Evolutionary conservation across 2,113 vertebrate species (phyloP).

Genomic region (Paedocypris sp.): DNA sequence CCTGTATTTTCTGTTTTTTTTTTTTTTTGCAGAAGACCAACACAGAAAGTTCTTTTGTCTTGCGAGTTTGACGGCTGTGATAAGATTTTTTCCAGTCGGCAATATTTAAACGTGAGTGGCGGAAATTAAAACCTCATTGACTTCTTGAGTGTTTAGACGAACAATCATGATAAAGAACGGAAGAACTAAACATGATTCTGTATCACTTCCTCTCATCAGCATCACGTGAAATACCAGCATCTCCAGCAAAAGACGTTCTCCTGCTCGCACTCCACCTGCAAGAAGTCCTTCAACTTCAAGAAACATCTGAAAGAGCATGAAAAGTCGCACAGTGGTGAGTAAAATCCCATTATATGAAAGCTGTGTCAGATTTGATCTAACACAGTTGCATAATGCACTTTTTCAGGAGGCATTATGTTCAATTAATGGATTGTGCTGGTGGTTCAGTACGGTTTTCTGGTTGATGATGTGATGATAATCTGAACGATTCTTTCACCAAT

Average conservation of each 20-base stretch:
- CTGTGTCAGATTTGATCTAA: background rate
- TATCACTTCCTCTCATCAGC: background rate
- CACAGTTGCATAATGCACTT: background rate
- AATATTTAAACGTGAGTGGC: slow-evolving; percentile 68
- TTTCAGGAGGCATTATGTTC: no score
- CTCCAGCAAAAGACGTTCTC: slow-evolving; percentile 69
- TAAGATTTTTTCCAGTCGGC: slow-evolving; percentile 71
- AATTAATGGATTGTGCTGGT: no score
- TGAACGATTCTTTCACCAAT: slow-evolving; percentile 1
- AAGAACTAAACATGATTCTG: no score
- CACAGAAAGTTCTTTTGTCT: slow-evolving; percentile 62
- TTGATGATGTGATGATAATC: background rate
- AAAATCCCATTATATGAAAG: background rate
- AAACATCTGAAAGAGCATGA: slow-evolving; percentile 72
- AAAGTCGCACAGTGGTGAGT: slow-evolving; percentile 66
- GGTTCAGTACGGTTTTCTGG: background rate
- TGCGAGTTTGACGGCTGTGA: slow-evolving; percentile 70
- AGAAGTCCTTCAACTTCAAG: slow-evolving; percentile 74
- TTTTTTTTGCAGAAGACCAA: slow-evolving; percentile 59
- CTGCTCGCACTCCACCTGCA: slow-evolving; percentile 56
- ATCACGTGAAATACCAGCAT: slow-evolving; percentile 65
- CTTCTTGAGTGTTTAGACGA: no score
- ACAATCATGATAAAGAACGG: no score
- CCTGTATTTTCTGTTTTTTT: no score
- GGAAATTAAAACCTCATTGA: no score